Evolutionary conservation across 2,888 invertebrate genomes (phyloP).

Genomic region (Heliconius erato): DNA sequence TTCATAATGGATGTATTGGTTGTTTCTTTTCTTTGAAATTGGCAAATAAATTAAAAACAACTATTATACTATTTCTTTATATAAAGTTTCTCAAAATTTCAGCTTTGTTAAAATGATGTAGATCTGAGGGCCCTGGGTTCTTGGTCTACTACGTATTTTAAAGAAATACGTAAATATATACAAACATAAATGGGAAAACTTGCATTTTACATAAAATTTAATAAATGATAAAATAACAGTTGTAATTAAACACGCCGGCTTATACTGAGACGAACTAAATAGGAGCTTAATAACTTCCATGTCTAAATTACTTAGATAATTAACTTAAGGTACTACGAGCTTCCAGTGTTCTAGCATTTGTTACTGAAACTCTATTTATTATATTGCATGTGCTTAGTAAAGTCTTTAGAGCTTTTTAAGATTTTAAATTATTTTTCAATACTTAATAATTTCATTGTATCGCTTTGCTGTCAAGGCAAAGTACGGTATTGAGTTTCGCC

Average conservation of each 20-base stretch:
- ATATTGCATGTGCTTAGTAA: not conserved
- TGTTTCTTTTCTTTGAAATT: no score
- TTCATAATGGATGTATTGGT: no score
- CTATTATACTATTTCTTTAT: not conserved
- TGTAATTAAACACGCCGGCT: slow-evolving; percentile 24
- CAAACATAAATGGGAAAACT: not conserved
- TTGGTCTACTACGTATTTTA: no score
- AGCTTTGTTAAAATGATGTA: no score
- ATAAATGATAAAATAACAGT: slow-evolving; percentile 29
- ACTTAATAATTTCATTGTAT: no score
- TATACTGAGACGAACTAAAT: slow-evolving; percentile 30
- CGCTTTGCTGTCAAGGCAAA: no score
- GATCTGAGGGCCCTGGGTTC: no score
- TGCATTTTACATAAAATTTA: not conserved
- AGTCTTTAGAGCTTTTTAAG: not conserved
- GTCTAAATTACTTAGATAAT: slow-evolving; percentile 37
- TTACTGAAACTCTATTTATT: slow-evolving; percentile 14
- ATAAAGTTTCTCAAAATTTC: not conserved
- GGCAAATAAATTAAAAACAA: not conserved
- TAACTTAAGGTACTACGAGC: slow-evolving; percentile 17
- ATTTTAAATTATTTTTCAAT: no score
- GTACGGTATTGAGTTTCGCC: no score
- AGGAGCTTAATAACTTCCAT: slow-evolving; percentile 31
- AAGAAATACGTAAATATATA: not conserved
- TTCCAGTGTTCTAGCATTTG: slow-evolving; percentile 20